Base-by-base conservation (phyloP, 2,888 invertebrate species). In the Oscheius sp. region DNA sequence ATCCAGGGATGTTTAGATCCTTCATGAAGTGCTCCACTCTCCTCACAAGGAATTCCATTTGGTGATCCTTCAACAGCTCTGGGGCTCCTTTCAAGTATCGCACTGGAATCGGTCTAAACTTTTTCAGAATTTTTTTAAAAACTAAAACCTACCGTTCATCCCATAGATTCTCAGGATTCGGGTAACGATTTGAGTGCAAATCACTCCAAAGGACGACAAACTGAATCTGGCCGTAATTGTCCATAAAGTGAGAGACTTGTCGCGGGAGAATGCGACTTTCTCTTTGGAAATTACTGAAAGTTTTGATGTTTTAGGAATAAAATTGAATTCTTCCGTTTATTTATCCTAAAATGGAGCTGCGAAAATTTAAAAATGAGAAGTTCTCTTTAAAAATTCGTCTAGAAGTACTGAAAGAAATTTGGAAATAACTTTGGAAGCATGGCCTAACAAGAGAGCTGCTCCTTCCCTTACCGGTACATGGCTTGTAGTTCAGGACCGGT, bases 181-280 rank as follows among this genome's bases (percentile, higher is more conserved):
- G 78, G 68, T 81, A 85, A 45, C 85, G 58, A 33, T 81, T 76
- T 0, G 76, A 69, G 64, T 85, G 73, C 23, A 83, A 52, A 70
- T 86, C 81, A 66, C 82, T 83, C 85, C 85, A 85, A 3, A 85
- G 68, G 0, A 85, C 85, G 15, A 85, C 85, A 67, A 74, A 65
- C 29, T 65, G 55, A 1, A 81, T 57, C 31, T 74, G 72, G 29
- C 75, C 75, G 65, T 74, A 77, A 6, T 69, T 66, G 33, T 85
- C 81, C 15, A 74, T 63, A 57, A 73, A 84, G 58, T 84, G 84
- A 1, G 82, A 82, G 2, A 84, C 77, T 37, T 84, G 82, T 58
- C 84, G 68, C 8, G 84, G 84, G 8, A 82, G 45, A 65, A 80
- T 74, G 8, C 74, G 71, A 0, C 75, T 66, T 48, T 80, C 76